Percentiles rank a stretch among this genome's conserved stretches.
Conservation (phyloP, 1,140 invertebrate species). For the Caerostris darwini region DNA sequence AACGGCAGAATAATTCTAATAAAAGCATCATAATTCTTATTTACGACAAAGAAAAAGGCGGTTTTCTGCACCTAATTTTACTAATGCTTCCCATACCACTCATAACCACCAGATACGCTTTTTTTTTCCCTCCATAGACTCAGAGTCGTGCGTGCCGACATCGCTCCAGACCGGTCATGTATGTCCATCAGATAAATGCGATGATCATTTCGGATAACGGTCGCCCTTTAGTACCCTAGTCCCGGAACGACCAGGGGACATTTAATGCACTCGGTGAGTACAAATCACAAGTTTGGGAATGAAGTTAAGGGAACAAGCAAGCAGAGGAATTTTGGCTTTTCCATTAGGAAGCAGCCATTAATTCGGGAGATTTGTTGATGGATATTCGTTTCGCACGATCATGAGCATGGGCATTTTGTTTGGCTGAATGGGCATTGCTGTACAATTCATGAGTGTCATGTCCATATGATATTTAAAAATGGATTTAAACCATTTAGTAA, state of each 20-base stretch:
- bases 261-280: conserved; percentile 2
- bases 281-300: conserved; percentile 24
- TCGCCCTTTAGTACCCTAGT: background rate
- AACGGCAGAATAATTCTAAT: background rate
- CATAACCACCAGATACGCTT: background rate
- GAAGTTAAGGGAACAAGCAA: background rate
- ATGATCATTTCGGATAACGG: conserved; percentile 26
- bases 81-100: background rate
- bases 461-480: too few species aligned
- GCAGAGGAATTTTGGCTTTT: background rate
- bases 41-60: background rate
- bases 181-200: conserved; percentile 47
- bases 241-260: background rate
- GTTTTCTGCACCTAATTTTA: background rate
- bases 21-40: background rate
- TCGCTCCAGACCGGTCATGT: background rate
- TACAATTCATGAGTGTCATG: background rate
- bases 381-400: background rate
- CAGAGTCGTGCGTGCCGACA: background rate
- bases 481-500: too few species aligned
- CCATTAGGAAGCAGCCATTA: background rate
- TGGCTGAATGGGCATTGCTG: background rate
- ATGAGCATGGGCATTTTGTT: background rate
- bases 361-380: background rate
- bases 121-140: background rate